Percentiles rank a stretch among this genome's conserved stretches.
Conservation (phyloP, 2,888 invertebrate genomes). For the Rhingia campestris region DNA sequence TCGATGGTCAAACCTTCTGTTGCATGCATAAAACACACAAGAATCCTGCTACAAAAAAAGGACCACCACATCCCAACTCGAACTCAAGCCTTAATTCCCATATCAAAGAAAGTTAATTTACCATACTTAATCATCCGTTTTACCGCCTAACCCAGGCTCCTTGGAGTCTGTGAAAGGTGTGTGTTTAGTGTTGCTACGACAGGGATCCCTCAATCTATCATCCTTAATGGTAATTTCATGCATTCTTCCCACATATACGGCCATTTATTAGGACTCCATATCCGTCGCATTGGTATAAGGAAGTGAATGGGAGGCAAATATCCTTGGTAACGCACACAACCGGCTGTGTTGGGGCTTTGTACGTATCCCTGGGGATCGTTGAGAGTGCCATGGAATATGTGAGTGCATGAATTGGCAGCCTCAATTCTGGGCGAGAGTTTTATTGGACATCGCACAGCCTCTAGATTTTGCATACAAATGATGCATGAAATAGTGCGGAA, state of each 20-base stretch:
- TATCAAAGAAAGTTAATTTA: slow-evolving; percentile 69
- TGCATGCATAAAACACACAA: slow-evolving; percentile 23
- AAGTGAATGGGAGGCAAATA: slow-evolving; percentile 43
- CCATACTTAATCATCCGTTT: slow-evolving; percentile 64
- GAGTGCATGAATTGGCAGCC: slow-evolving; percentile 64
- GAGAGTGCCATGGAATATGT: slow-evolving; percentile 64
- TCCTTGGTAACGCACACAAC: slow-evolving; percentile 46
- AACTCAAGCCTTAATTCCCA: slow-evolving; percentile 29
- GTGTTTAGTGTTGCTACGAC: slow-evolving; percentile 45
- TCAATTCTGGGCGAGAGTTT: slow-evolving; percentile 62
- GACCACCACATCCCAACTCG: slow-evolving; percentile 24
- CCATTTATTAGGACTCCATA: slow-evolving; percentile 60
- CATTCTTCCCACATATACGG: slow-evolving; percentile 68
- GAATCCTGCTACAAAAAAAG: slow-evolving; percentile 37
- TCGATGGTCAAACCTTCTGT: slow-evolving; percentile 23
- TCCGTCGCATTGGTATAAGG: slow-evolving; percentile 25
- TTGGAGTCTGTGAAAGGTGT: slow-evolving; percentile 31
- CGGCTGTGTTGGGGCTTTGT: slow-evolving; percentile 20
- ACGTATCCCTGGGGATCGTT: slow-evolving; percentile 60
- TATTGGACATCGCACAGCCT: slow-evolving; percentile 67
- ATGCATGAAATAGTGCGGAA: slow-evolving; percentile 72
- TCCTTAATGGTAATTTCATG: slow-evolving; percentile 73
- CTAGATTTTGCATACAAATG: slow-evolving; percentile 74
- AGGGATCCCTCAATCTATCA: slow-evolving; percentile 63
- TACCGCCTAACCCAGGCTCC: slow-evolving; percentile 17